Evolutionary conservation across 2,888 invertebrate species (phyloP).

Genomic region (Macrostomum cliftonense): DNA sequence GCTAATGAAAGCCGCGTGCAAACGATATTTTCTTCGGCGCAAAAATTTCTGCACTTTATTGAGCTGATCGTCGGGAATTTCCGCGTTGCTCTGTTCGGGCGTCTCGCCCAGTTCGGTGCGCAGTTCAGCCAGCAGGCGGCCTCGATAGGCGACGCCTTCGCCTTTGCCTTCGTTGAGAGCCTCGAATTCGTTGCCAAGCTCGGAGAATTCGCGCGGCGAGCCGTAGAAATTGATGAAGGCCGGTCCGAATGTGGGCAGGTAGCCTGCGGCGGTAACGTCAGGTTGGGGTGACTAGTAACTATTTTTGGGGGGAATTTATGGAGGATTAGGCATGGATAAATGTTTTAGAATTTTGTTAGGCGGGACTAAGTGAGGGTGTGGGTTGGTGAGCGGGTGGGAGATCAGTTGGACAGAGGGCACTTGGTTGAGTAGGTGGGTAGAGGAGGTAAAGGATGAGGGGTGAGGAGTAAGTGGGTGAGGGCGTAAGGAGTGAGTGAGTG

Average conservation of each 20-base stretch:
- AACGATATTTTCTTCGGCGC: conserved; percentile 35
- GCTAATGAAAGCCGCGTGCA: conserved; percentile 37
- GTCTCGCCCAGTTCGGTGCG: conserved; percentile 34
- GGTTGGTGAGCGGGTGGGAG: too few species aligned
- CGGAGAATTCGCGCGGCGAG: conserved; percentile 37
- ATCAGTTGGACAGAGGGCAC: too few species aligned
- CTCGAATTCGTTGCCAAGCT: conserved; percentile 34
- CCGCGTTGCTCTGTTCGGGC: conserved; percentile 18
- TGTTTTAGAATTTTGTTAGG: too few species aligned
- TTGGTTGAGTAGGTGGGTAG: too few species aligned
- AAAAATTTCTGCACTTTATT: conserved; percentile 29
- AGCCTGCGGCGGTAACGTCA: conserved; percentile 33
- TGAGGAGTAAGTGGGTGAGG: too few species aligned
- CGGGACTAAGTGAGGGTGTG: too few species aligned
- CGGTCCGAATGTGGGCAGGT: conserved; percentile 41
- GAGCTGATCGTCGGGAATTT: conserved; percentile 3
- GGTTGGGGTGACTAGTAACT: too few species aligned
- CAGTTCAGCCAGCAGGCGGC: conserved; percentile 36
- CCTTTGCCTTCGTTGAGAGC: conserved; percentile 37
- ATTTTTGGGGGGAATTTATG: too few species aligned
- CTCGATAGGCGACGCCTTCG: conserved; percentile 39
- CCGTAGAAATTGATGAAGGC: conserved; percentile 40
- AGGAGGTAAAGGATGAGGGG: too few species aligned
- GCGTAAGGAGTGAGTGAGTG: too few species aligned
- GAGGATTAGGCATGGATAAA: too few species aligned